Evolutionary conservation across 2,888 invertebrate genomes (phyloP), one percentile per base, ranked within the genome.

Genomic region (Troides oblongomaculatus): DNA sequence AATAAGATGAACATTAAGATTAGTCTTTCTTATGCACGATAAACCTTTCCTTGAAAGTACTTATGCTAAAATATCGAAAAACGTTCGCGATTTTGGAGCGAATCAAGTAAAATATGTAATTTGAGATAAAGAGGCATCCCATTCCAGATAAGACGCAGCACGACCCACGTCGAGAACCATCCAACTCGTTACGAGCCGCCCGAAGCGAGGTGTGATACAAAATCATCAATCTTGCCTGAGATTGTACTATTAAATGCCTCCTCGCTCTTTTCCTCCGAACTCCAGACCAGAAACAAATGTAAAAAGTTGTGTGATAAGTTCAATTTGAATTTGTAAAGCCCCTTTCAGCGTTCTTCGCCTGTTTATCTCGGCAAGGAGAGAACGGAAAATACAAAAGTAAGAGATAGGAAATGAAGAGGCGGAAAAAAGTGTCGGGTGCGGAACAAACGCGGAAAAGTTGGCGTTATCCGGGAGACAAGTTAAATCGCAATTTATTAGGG

Each of bases 261-360:
- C 88, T 89, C 90, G 90, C 88, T 92, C 90, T 86, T 87, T 90
- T 89, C 88, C 88, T 83, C 87, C 89, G 88, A 88, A 91, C 89
- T 90, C 67, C 82, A 89, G 88, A 90, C 90, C 91, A 92, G 92
- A 92, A 92, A 92, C 92, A 92, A 92, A 92, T 92, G 92, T 92
- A 92, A 92, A 92, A 92, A 92, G 92, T 92, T 92, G 90, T 91
- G 92, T 92, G 92, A 92, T 92, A 92, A 92, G 92, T 92, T 91
- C 92, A 92, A 92, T 92, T 92, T 92, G 92, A 92, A 92, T 92
- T 92, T 92, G 92, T 92, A 92, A 92, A 92, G 92, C 92, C 91
- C 92, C 90, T 92, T 92, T 92, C 91, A 91, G 81, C 92, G 89
- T 89, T 89, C 90, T 90, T 90, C 92, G 90, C 90, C 92, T 91